Conservation (phyloP, 2,888 invertebrate species). For the Platycheirus rosarum region DNA sequence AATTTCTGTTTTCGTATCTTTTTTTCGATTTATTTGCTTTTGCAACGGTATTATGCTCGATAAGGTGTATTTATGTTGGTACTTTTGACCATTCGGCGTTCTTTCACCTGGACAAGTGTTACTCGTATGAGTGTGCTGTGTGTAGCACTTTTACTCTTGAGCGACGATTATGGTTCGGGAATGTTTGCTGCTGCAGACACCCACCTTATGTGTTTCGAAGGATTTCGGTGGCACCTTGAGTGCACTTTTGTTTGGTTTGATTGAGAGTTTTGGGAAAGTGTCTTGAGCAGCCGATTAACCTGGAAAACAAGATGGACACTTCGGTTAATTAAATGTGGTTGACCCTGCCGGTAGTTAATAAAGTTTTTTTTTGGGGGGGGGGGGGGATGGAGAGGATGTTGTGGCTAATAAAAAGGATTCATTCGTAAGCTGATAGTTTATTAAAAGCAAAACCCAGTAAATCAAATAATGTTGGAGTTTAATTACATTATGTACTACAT, state of each 20-base stretch:
- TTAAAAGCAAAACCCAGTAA: too few species aligned
- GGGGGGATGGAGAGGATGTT: too few species aligned
- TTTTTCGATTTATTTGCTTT: conserved; percentile 41
- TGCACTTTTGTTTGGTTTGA: conserved; percentile 20
- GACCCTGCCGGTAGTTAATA: too few species aligned
- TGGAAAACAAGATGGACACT: conserved; percentile 8
- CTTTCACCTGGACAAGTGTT: conserved; percentile 50
- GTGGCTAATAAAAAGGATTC: too few species aligned
- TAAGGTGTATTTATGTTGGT: conserved; percentile 34
- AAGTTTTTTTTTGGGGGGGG: too few species aligned
- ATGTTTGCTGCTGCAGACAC: conserved; percentile 24
- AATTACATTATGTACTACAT: too few species aligned
- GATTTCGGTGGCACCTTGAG: not conserved
- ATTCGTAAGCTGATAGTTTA: too few species aligned
- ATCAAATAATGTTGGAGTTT: too few species aligned
- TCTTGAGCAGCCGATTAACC: conserved; percentile 6
- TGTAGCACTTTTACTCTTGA: conserved; percentile 58
- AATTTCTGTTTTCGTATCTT: conserved; percentile 57
- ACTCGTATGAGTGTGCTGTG: too few species aligned
- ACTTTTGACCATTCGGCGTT: conserved; percentile 34
- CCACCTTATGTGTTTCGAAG: conserved; percentile 5
- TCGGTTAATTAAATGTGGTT: conserved; percentile 28
- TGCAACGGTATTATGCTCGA: conserved; percentile 57
- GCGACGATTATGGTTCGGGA: conserved; percentile 36
- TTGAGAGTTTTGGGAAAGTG: conserved; percentile 32